These are phyloP conservation scores for Actinernus sp. DNA, from an alignment of 92 coral and sea anemone species.

Conservation along the genomic window DNA sequence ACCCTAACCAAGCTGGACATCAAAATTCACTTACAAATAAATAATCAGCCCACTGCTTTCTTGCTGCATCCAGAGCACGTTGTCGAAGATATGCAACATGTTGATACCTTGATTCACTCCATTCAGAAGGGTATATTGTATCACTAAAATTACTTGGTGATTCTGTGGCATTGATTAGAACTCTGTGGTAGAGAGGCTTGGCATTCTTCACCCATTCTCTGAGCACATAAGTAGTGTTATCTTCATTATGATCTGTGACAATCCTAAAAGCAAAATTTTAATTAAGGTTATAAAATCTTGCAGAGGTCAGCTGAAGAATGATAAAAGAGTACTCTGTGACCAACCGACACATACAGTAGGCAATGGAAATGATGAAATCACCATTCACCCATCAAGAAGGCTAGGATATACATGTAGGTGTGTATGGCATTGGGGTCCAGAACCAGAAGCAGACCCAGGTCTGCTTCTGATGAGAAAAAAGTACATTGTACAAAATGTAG, in stretches of 20 bases:
- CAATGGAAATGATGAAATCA: too few species aligned
- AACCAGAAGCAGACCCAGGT: neutral
- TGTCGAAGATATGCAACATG: slow-evolving; percentile 80
- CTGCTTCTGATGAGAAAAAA: too few species aligned
- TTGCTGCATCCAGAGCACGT: slow-evolving; percentile 89
- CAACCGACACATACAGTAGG: too few species aligned
- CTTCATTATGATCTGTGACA: slow-evolving; percentile 94
- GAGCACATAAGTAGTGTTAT: slow-evolving; percentile 76
- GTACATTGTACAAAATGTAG: too few species aligned
- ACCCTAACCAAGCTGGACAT: too few species aligned
- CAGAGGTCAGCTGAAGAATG: too few species aligned
- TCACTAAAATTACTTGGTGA: slow-evolving; percentile 64
- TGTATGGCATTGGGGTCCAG: neutral
- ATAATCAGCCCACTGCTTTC: slow-evolving; percentile 96
- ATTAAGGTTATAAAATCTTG: too few species aligned
- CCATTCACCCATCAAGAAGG: too few species aligned
- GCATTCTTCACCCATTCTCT: slow-evolving; percentile 84
- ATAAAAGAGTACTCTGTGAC: too few species aligned
- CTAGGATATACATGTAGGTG: too few species aligned
- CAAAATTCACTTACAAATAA: slow-evolving; percentile 93
- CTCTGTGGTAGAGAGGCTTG: slow-evolving; percentile 83
- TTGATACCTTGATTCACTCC: slow-evolving; percentile 77
- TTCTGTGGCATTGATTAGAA: slow-evolving; percentile 72
- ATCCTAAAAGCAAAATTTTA: slow-evolving; percentile 87
- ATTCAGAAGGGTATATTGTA: slow-evolving; percentile 56